Conservation (phyloP, 2,797 vertebrate genomes). For the Enteromius fasciolatus region DNA sequence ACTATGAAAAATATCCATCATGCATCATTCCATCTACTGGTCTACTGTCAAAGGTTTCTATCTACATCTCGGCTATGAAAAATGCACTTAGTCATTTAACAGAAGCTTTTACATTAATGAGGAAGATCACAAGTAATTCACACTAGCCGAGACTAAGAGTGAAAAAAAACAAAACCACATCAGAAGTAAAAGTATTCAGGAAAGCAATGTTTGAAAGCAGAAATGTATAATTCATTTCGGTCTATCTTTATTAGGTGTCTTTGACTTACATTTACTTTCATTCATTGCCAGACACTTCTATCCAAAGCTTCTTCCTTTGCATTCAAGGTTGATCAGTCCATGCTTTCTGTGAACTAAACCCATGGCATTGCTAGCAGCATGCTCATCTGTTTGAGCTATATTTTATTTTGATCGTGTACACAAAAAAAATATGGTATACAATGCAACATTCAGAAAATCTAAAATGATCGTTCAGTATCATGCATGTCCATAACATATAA, state of each 20-base stretch:
- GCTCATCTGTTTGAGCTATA: not conserved
- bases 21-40: not conserved
- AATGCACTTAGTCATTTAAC: not conserved
- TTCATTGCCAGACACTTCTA: not conserved
- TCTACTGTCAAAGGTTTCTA: constrained; percentile 2
- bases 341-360: not conserved
- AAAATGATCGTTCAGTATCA: not conserved
- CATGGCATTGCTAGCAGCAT: not conserved
- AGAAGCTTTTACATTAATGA: not conserved
- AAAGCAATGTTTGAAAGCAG: not conserved
- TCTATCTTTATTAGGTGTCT: not conserved
- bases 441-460: not conserved
- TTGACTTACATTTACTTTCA: not conserved
- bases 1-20: not conserved
- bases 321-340: not conserved
- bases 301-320: not conserved
- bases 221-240: not conserved
- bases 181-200: not conserved
- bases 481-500: not conserved
- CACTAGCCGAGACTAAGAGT: not conserved
- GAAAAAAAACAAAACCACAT: not conserved
- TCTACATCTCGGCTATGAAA: not conserved
- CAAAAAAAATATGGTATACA: too few species aligned
- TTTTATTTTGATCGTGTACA: not conserved
- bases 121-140: not conserved